Percentiles rank a stretch among this genome's conserved stretches.
phyloP scores from a whole-genome alignment of 2,888 invertebrate genomes.

The Nephrotoma appendiculata region DNA sequence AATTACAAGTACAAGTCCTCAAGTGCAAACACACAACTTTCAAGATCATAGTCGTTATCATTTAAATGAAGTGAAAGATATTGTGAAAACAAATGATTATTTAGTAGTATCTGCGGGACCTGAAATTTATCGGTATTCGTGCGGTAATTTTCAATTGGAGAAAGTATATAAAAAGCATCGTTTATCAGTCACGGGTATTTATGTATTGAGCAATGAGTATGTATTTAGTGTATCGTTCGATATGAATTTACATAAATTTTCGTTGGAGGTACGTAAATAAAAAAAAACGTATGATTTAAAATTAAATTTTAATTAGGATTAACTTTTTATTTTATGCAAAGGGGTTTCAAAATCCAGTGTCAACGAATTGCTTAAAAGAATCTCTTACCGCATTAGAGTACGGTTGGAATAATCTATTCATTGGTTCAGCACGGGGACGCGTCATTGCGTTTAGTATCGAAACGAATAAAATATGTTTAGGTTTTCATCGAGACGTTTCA shows the following conservation, averaged over 20 bases:
- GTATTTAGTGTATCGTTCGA: neutral
- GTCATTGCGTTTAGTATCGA: neutral
- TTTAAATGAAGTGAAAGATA: neutral
- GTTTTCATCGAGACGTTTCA: neutral
- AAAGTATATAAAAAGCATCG: neutral
- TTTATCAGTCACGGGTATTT: neutral
- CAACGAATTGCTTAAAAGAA: neutral
- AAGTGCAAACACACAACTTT: neutral
- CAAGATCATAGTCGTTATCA: neutral
- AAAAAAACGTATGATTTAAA: neutral
- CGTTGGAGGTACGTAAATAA: neutral
- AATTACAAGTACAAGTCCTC: neutral
- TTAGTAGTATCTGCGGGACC: neutral
- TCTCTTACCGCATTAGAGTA: neutral
- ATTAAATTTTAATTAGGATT: neutral
- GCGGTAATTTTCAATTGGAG: neutral
- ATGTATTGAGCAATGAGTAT: neutral
- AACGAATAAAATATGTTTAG: neutral
- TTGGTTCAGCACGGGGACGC: neutral
- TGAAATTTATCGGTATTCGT: neutral
- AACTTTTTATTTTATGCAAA: neutral
- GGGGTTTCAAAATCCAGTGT: neutral
- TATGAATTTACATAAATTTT: neutral
- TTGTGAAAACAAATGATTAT: neutral
- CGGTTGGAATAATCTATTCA: neutral